Evolutionary conservation across 2,113 vertebrate species (phyloP), one percentile per base, ranked within the genome.

Genomic region (Cochlearius cochlearius): DNA sequence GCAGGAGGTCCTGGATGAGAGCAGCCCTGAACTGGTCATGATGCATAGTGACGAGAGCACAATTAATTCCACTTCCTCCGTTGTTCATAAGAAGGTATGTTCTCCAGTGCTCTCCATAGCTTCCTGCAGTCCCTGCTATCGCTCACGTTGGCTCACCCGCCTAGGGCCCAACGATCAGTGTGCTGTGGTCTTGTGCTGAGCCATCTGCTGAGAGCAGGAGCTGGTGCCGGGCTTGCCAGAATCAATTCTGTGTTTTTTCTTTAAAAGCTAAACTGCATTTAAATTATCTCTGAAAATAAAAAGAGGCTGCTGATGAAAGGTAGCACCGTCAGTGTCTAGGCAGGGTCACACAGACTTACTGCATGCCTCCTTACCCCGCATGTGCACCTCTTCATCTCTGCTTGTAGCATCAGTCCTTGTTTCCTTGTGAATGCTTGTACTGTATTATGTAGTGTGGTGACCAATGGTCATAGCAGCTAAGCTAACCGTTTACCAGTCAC

Each of bases 1-100:
- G 97, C 99, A 99, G 98, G 99, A 99, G 97, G 99, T 99, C 96
- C 98, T 99, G 97, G 99, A 99, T 21, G 99, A 99, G 95, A 98
- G 98, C 98, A 99, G 99, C 98, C 97, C 98, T 20, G 99, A 99
- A 72, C 98, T 99, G 93, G 97, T 98, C 95, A 96, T 98, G 98
- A 98, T 98, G 98, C 98, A 98, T 13, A 98, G 99, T 87, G 98
- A 99, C 23, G 98, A 99, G 95, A 98, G 98, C 98, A 98, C 98
- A 64, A 94, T 98, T 89, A 99, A 99, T 96, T 99, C 99, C 88
- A 95, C 91, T 75, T 96, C 98, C 96, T 99, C 99, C 72, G 77
- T 98, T 20, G 98, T 98, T 78, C 98, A 98, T 92, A 99, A 98
- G 98, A 99, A 99, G 99, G 99, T 99, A 97, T 67, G 98, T 97